A percentile compares a stretch with the other conserved stretches of the same genome.
These are phyloP conservation scores for Peromyscus nudipes DNA, from an alignment of 2,797 vertebrate genomes.

Conservation along the genomic window DNA sequence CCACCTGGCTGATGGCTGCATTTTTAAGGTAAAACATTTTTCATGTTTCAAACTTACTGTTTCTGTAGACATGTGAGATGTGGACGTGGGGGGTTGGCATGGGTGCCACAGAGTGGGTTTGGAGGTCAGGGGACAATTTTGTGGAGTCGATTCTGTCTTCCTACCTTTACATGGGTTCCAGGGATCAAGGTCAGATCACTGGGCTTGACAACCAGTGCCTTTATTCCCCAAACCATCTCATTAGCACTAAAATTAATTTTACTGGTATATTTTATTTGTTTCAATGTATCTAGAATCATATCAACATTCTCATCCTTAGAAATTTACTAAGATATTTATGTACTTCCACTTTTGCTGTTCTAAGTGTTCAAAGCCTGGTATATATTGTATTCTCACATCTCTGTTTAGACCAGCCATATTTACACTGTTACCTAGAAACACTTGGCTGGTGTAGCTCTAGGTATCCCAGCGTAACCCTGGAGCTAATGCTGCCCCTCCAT, in stretches of 20 bases:
- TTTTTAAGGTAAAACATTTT: not conserved
- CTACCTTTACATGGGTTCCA: not conserved
- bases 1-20: not conserved
- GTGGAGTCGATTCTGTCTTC: not conserved
- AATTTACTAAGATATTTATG: conserved; percentile 7
- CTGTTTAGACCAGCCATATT: conserved; percentile 10
- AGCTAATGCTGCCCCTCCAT: not conserved
- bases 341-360: not conserved
- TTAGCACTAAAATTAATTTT: conserved; percentile 35
- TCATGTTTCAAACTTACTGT: not conserved
- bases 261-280: conserved; percentile 10
- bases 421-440: not conserved
- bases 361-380: conserved; percentile 5
- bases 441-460: not conserved
- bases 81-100: not conserved
- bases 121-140: not conserved
- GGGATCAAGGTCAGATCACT: not conserved
- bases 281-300: not conserved
- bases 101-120: not conserved
- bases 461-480: not conserved
- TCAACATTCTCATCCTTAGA: not conserved
- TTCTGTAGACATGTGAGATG: not conserved
- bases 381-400: not conserved
- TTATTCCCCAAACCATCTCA: not conserved
- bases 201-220: not conserved